Conservation (phyloP, 2,797 vertebrate species). For the Peromyscus nudipes region DNA sequence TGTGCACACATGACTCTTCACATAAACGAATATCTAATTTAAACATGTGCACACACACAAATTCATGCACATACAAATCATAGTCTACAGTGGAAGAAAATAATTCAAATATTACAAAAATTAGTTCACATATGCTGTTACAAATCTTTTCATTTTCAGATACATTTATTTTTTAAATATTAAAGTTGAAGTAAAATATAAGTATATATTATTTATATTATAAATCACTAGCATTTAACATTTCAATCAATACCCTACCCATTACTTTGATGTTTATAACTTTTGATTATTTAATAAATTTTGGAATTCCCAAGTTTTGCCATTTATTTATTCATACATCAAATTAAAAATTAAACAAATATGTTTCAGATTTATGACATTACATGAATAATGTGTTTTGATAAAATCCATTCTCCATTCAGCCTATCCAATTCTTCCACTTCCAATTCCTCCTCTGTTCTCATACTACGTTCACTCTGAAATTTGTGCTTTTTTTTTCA, state of each 20-base stretch:
- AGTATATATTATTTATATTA: neutral
- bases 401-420: neutral
- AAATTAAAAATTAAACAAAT: neutral
- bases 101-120: neutral
- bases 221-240: neutral
- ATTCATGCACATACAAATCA: neutral
- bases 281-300: neutral
- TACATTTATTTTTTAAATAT: neutral
- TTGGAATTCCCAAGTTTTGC: neutral
- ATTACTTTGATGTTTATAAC: neutral
- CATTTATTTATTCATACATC: neutral
- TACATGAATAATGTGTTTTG: neutral
- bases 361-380: neutral
- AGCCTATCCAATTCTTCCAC: neutral
- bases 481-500: neutral
- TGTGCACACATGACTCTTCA: neutral
- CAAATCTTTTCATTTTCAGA: neutral
- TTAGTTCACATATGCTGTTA: neutral
- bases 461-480: neutral
- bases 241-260: neutral
- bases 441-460: neutral
- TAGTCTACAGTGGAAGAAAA: neutral
- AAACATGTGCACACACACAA: neutral
- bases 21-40: neutral
- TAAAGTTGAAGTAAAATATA: neutral